Percentiles rank a stretch among this genome's conserved stretches.
These are phyloP conservation scores for Epinephelus fuscoguttatus DNA, from an alignment of 2,113 vertebrate genomes.

Conservation along the genomic window DNA sequence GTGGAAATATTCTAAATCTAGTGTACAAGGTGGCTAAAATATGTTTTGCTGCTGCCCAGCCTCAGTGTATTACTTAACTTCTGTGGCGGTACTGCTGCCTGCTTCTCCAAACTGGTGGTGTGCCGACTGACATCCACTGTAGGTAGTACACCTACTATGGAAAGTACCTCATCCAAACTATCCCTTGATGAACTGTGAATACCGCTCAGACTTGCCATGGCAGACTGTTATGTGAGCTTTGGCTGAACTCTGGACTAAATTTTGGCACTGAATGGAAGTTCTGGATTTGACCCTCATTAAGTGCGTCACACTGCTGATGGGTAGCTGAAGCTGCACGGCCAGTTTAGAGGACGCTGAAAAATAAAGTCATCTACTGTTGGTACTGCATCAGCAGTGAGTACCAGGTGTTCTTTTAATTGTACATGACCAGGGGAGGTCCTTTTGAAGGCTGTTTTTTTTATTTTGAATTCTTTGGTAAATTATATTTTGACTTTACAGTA, in stretches of 20 bases:
- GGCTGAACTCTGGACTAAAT: not conserved
- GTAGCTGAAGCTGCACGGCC: slow-evolving; percentile 8
- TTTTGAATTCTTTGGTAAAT: slow-evolving; percentile 32
- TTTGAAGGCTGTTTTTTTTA: slow-evolving; percentile 16
- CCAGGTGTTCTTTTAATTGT: slow-evolving; percentile 14
- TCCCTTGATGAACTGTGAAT: not conserved
- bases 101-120: no score
- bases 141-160: no score
- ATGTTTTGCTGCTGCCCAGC: no score
- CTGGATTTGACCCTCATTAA: not conserved
- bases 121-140: no score
- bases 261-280: not conserved
- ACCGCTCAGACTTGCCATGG: not conserved
- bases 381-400: not conserved
- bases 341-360: not conserved
- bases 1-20: no score
- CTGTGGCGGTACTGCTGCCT: no score
- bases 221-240: slow-evolving; percentile 1
- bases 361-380: not conserved
- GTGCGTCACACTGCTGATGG: not conserved
- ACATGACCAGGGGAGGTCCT: not conserved
- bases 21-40: no score
- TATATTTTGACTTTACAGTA: slow-evolving; percentile 28
- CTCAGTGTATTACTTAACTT: no score
- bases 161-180: no score